Conservation (phyloP, 2,797 vertebrate species). For the Avahi laniger region DNA sequence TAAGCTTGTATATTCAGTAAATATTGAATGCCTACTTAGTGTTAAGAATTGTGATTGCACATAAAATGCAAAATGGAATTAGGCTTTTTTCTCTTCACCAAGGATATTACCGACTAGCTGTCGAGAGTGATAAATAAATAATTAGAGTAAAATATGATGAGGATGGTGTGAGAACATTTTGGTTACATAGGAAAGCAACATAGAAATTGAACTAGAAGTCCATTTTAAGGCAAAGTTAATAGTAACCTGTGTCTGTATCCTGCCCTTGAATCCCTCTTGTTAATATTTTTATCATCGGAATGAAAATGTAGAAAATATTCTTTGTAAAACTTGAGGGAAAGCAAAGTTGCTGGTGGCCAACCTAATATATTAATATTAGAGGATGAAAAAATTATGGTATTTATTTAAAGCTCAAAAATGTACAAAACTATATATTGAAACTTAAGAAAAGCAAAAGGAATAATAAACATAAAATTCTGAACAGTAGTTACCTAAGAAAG, state of each 20-base stretch:
- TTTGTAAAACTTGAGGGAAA: neutral
- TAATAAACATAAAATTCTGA: neutral
- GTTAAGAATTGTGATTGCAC: neutral
- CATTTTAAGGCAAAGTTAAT: neutral
- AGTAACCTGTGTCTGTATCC: neutral
- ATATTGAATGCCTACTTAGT: neutral
- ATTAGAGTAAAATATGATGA: neutral
- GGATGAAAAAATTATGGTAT: neutral
- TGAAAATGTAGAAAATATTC: neutral
- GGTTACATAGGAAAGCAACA: neutral
- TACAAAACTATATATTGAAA: neutral
- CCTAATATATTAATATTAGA: neutral
- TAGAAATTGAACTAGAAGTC: neutral
- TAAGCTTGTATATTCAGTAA: neutral
- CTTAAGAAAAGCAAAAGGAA: neutral
- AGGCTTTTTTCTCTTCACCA: neutral
- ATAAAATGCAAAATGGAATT: slow-evolving; percentile 8
- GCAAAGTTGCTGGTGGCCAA: neutral
- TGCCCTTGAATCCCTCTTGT: neutral
- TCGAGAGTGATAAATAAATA: neutral
- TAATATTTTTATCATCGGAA: slow-evolving; percentile 1
- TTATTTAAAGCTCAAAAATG: neutral
- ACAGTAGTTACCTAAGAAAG: neutral
- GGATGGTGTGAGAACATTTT: neutral
- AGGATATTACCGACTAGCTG: neutral